phyloP scores from a whole-genome alignment of 2,797 vertebrate genomes.

The Rallus crepitans region DNA sequence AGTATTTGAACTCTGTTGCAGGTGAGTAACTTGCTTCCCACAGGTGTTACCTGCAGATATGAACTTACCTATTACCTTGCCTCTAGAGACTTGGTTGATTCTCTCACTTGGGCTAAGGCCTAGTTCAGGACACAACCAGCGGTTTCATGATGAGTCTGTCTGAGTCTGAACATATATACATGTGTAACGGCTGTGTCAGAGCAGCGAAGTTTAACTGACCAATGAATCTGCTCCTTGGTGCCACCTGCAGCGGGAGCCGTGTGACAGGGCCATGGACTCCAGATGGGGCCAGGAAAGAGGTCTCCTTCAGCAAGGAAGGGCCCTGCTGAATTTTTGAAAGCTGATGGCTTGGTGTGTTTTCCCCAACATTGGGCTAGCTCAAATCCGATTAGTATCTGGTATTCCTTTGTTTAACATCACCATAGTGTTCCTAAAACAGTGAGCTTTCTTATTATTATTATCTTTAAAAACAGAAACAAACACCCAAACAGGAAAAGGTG shows the following conservation, averaged over 20 bases:
- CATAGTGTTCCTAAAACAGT: neutral
- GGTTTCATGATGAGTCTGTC: neutral
- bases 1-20: neutral
- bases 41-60: neutral
- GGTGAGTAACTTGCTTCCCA: neutral
- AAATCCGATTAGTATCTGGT: neutral
- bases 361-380: neutral
- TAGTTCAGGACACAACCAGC: neutral
- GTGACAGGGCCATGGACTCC: neutral
- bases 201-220: too few relatives aligned
- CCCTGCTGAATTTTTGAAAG: neutral
- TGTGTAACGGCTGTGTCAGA: neutral
- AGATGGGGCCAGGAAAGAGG: neutral
- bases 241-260: fast-evolving
- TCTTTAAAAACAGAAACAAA: neutral
- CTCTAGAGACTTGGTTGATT: neutral
- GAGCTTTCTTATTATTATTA: neutral
- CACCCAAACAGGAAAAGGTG: neutral
- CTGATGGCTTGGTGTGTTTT: neutral
- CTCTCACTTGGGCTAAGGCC: fast-evolving
- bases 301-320: neutral
- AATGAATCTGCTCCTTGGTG: neutral
- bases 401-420: neutral
- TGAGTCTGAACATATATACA: neutral
- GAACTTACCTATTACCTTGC: neutral